Conservation (phyloP, 2,113 vertebrate species). For the Petrocephalus zakoni region DNA sequence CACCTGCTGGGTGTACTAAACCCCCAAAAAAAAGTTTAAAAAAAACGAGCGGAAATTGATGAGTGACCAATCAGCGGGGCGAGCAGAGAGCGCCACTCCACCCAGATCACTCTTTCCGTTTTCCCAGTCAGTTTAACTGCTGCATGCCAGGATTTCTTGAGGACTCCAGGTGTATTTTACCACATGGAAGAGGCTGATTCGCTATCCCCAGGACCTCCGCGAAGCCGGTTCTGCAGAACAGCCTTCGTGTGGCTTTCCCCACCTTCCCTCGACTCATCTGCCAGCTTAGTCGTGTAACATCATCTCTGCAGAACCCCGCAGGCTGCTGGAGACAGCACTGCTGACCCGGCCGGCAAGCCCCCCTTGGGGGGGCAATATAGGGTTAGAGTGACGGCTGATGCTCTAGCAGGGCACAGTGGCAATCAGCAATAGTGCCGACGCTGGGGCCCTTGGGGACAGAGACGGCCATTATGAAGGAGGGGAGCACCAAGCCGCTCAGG, state of each 20-base stretch:
- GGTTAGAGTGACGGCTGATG: background rate
- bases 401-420: background rate
- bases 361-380: background rate
- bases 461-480: background rate
- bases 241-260: background rate
- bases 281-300: background rate
- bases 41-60: background rate
- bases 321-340: background rate
- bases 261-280: background rate
- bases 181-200: background rate
- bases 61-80: background rate
- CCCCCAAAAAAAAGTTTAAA: background rate
- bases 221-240: background rate
- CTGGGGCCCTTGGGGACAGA: background rate
- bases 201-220: background rate
- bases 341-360: too few relatives aligned
- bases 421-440: slow-evolving; percentile 3
- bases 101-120: background rate
- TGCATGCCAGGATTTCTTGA: background rate
- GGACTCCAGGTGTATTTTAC: background rate
- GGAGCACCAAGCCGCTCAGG: background rate
- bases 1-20: slow-evolving; percentile 6
- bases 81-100: background rate
- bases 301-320: background rate
- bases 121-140: background rate